phyloP scores from a whole-genome alignment of 2,888 invertebrate species.

The Oligia fasciuncula region DNA sequence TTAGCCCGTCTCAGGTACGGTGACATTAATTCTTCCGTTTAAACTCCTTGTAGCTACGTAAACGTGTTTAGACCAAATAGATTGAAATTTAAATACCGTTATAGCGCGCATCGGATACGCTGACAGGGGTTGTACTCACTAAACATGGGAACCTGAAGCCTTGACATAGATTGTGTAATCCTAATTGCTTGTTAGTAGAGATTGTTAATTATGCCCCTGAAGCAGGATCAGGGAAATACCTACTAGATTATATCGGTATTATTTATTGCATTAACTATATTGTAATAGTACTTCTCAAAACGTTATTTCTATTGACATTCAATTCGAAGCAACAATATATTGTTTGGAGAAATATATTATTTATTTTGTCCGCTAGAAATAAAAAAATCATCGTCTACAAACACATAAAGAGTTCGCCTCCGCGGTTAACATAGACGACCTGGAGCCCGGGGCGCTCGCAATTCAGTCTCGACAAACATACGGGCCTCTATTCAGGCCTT shows the following conservation, averaged over 20 bases:
- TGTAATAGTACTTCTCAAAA: neutral
- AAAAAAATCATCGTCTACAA: slow-evolving; percentile 51
- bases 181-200: slow-evolving; percentile 59
- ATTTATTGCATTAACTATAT: slow-evolving; percentile 1
- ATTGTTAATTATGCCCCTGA: slow-evolving; percentile 51
- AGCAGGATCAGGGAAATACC: slow-evolving; percentile 26
- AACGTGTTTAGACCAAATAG: slow-evolving; percentile 66
- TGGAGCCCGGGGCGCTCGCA: slow-evolving; percentile 75
- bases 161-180: slow-evolving; percentile 55
- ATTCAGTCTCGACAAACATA: slow-evolving; percentile 79
- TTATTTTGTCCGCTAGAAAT: slow-evolving; percentile 44
- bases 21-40: slow-evolving; percentile 64
- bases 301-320: slow-evolving; percentile 33
- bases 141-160: slow-evolving; percentile 42
- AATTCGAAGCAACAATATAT: slow-evolving; percentile 22
- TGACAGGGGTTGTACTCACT: slow-evolving; percentile 54
- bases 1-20: slow-evolving; percentile 58
- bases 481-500: slow-evolving; percentile 65
- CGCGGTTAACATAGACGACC: slow-evolving; percentile 69
- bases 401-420: slow-evolving; percentile 59
- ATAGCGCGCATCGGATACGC: slow-evolving; percentile 35
- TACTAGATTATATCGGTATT: slow-evolving; percentile 6
- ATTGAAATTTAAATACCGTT: slow-evolving; percentile 59
- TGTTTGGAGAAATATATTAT: slow-evolving; percentile 43
- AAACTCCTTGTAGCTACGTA: slow-evolving; percentile 61